Evolutionary conservation across 2,888 invertebrate species (phyloP).

Genomic region (Harpagoxenus sublaevis): DNA sequence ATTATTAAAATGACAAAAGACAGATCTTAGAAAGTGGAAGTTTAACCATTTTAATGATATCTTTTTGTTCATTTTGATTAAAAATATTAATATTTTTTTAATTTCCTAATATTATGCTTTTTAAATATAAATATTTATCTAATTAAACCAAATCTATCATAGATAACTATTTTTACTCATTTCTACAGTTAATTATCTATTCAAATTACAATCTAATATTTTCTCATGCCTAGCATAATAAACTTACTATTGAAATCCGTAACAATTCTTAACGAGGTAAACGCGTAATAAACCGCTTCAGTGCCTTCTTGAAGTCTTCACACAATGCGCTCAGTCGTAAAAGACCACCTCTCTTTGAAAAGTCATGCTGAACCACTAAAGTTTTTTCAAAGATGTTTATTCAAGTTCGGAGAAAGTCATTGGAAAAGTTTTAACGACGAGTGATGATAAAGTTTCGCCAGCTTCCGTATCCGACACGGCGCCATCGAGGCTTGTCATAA

Average conservation of each 20-base stretch:
- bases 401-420: slow-evolving; percentile 64
- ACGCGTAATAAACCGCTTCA: slow-evolving; percentile 35
- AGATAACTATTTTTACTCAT: background rate
- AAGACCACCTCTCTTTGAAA: slow-evolving; percentile 48
- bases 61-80: background rate
- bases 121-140: slow-evolving; percentile 4
- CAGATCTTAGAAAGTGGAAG: background rate
- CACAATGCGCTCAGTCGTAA: slow-evolving; percentile 63
- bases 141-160: background rate
- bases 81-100: background rate
- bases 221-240: background rate
- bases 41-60: background rate
- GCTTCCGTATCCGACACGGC: slow-evolving; percentile 59
- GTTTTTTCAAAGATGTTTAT: slow-evolving; percentile 66
- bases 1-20: too few relatives aligned
- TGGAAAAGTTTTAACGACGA: slow-evolving; percentile 73
- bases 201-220: slow-evolving; percentile 5
- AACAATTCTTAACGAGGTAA: slow-evolving; percentile 65
- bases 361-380: slow-evolving; percentile 62
- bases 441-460: slow-evolving; percentile 66
- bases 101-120: background rate
- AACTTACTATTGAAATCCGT: slow-evolving; percentile 25
- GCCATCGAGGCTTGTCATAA: slow-evolving; percentile 48
- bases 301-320: slow-evolving; percentile 27
- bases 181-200: background rate